Base-by-base conservation (phyloP, 2,888 invertebrate genomes). In the Meloe dianella region DNA sequence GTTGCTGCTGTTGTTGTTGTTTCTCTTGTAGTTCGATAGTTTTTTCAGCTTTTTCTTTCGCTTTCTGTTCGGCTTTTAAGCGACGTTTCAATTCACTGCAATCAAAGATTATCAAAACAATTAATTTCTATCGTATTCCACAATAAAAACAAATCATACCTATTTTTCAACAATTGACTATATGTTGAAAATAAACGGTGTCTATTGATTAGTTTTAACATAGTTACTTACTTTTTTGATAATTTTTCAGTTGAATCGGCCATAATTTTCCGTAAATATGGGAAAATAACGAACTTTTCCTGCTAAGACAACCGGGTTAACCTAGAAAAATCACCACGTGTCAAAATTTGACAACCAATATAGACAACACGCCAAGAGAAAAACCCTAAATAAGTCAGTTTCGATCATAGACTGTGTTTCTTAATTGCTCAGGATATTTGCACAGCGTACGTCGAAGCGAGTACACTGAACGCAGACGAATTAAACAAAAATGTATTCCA, bases 21-120 rank as follows among this genome's bases (percentile, higher is more conserved):
- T 63, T 57, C 59, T 85, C 82, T 24, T 73, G 74, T 51, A 78
- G 74, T 60, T 80, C 77, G 27, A 83, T 75, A 65, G 63, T 85
- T 73, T 87, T 87, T 10, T 87, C 87, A 10, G 86, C 87, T 80
- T 97, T 96, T 78, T 96, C 96, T 81, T 96, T 93, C 12, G 93
- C 91, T 82, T 98, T 98, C 83, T 97, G 93, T 80, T 97, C 96
- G 9, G 94, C 93, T 85, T 98, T 98, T 65, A 93, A 81, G 12
- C 95, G 89, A 67, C 98, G 88, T 86, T 99, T 99, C 74, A 94
- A 86, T 85, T 98, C 98, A 89, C 98, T 98, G 84, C 29, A 86
- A 85, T 74, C 70, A 69, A 75, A 72, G 71, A 75, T 67, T 65
- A 63, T 51, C 51, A 10, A 51, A 58, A 54, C 57, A n/a, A 17